A percentile compares a stretch with the other conserved stretches of the same genome.
These are phyloP conservation scores for Drosophila antonietae DNA, from an alignment of 2,888 invertebrate genomes.

Conservation along the genomic window DNA sequence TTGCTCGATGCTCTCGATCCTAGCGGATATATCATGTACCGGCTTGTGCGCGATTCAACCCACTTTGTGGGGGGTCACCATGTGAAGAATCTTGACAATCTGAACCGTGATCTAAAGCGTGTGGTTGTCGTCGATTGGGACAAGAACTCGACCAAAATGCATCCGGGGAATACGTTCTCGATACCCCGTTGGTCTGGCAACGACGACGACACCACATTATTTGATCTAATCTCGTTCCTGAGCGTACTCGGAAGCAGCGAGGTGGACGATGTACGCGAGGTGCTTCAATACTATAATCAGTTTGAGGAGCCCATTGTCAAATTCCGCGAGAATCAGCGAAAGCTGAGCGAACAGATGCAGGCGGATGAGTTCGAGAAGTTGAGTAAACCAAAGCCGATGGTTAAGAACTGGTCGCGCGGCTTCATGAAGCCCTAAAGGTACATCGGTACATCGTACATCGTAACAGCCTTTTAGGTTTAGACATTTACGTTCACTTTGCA, in stretches of 20 bases:
- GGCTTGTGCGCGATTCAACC: conserved; percentile 97
- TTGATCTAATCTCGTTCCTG: conserved; percentile 95
- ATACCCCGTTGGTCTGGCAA: conserved; percentile 96
- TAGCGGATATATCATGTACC: conserved; percentile 94
- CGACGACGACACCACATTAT: conserved; percentile 94
- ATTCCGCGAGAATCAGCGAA: conserved; percentile 95
- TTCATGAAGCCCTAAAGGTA: conserved; percentile 84
- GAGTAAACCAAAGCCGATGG: conserved; percentile 86
- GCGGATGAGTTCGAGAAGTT: conserved; percentile 86
- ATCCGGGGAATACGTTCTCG: conserved; percentile 94
- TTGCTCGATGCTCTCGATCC: conserved; percentile 97
- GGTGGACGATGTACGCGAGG: conserved; percentile 96
- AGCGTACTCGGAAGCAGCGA: conserved; percentile 95
- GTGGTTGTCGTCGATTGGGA: conserved; percentile 99
- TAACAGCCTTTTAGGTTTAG: conserved; percentile 10
- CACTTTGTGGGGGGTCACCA: conserved; percentile 97
- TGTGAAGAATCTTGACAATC: conserved; percentile 94
- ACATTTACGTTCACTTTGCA: conserved; percentile 19
- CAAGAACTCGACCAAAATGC: conserved; percentile 92
- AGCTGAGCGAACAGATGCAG: conserved; percentile 89
- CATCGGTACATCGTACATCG: conserved; percentile 10
- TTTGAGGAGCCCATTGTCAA: conserved; percentile 96
- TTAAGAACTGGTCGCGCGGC: conserved; percentile 88
- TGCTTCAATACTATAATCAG: conserved; percentile 95
- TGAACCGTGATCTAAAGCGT: conserved; percentile 93